phyloP scores from a whole-genome alignment of 2,797 vertebrate species.

The Pygocentrus nattereri region DNA sequence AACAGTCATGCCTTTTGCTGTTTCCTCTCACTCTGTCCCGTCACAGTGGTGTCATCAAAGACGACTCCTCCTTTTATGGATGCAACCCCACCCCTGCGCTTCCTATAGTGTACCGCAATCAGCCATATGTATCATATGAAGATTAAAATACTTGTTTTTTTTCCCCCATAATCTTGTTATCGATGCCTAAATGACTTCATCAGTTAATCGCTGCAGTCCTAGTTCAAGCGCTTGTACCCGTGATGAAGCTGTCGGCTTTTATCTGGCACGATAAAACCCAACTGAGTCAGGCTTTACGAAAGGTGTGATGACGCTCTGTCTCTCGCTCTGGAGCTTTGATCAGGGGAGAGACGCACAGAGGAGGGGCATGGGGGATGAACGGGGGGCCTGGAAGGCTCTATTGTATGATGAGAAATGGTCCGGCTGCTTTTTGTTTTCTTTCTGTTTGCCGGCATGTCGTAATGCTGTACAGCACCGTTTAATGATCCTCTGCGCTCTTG shows the following conservation, averaged over 20 bases:
- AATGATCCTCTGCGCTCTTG: constrained; percentile 59
- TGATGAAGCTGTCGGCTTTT: background rate
- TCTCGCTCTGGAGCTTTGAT: constrained; percentile 71
- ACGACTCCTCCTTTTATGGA: too few relatives aligned
- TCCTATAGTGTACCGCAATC: too few relatives aligned
- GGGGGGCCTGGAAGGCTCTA: constrained; percentile 56
- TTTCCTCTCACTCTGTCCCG: too few relatives aligned
- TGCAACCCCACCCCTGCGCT: too few relatives aligned
- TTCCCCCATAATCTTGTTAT: too few relatives aligned
- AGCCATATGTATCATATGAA: too few relatives aligned
- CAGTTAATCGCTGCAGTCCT: too few relatives aligned
- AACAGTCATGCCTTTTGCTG: too few relatives aligned
- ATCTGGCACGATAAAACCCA: background rate
- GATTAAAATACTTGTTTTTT: too few relatives aligned
- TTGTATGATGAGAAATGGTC: constrained; percentile 75
- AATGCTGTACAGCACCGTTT: constrained; percentile 70
- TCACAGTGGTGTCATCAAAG: too few relatives aligned
- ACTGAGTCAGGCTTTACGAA: background rate
- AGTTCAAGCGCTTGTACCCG: background rate
- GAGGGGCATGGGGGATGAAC: constrained; percentile 36
- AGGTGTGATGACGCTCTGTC: background rate
- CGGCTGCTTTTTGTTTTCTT: constrained; percentile 72
- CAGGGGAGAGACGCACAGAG: constrained; percentile 56
- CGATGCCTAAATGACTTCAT: too few relatives aligned
- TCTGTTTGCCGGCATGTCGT: constrained; percentile 80